Conservation (phyloP, 2,888 invertebrate species). For the Campaea margaritaria region DNA sequence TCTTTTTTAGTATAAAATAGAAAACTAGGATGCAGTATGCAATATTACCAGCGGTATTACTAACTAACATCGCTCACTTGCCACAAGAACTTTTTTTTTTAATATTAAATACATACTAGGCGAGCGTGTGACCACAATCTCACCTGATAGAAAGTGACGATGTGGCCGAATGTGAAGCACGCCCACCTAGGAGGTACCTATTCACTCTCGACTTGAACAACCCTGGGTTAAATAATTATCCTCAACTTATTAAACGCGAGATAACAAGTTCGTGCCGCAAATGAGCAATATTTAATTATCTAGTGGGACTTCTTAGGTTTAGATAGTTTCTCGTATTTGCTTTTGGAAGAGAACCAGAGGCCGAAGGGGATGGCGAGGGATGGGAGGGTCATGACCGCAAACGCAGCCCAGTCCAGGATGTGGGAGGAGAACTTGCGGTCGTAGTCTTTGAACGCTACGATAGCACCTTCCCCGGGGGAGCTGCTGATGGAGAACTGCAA, state of each 20-base stretch:
- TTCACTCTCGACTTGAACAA: too few species aligned
- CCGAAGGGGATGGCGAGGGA: constrained; percentile 97
- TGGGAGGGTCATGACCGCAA: constrained; percentile 98
- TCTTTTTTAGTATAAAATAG: constrained; percentile 1
- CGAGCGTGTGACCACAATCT: too few species aligned
- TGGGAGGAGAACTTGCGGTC: constrained; percentile 99
- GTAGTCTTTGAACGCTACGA: constrained; percentile 96
- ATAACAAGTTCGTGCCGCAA: too few species aligned
- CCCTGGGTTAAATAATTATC: too few species aligned
- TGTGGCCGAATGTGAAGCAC: too few species aligned
- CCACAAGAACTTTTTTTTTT: too few species aligned
- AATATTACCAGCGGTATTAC: constrained; percentile 24
- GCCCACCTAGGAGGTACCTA: too few species aligned
- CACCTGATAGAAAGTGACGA: too few species aligned
- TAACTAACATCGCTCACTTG: constrained; percentile 41
- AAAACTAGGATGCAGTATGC: constrained; percentile 2
- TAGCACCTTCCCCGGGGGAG: constrained; percentile 98
- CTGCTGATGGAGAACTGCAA: constrained; percentile 90
- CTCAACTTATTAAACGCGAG: too few species aligned
- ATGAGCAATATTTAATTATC: constrained; percentile 46
- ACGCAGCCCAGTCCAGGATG: constrained; percentile 98
- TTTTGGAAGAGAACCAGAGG: constrained; percentile 97
- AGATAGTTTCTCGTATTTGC: constrained; percentile 94
- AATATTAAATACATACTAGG: too few species aligned
- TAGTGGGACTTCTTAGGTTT: constrained; percentile 89